Conservation (phyloP, 2,888 invertebrate species). For the Caenorhabditis becei region DNA sequence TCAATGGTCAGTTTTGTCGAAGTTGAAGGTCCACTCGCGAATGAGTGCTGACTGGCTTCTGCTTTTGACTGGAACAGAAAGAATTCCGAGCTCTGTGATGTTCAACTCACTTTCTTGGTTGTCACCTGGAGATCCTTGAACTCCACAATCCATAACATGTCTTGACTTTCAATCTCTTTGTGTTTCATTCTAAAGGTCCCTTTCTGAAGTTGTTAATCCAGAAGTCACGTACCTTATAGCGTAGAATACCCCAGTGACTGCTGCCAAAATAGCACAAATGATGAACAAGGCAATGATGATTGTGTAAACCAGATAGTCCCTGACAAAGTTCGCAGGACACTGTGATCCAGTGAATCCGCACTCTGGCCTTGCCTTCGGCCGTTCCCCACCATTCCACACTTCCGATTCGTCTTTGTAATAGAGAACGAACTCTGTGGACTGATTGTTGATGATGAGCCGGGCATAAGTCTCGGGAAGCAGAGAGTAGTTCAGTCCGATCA, state of each 20-base stretch:
- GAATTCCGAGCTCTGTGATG: not conserved
- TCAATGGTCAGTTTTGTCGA: slow-evolving; percentile 67
- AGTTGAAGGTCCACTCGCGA: slow-evolving; percentile 66
- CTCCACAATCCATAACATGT: slow-evolving; percentile 67
- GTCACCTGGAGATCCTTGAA: slow-evolving; percentile 26
- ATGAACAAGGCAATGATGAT: slow-evolving; percentile 60
- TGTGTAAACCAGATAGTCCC: slow-evolving; percentile 63
- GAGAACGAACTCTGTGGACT: slow-evolving; percentile 17
- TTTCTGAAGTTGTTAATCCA: not conserved
- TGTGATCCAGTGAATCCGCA: slow-evolving; percentile 66
- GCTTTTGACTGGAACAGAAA: slow-evolving; percentile 24
- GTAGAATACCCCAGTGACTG: slow-evolving; percentile 50
- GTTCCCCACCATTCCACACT: slow-evolving; percentile 51
- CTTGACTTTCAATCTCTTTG: slow-evolving; percentile 60
- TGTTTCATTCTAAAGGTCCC: slow-evolving; percentile 50
- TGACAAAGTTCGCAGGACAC: slow-evolving; percentile 62
- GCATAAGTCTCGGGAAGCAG: slow-evolving; percentile 46
- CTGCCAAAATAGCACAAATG: slow-evolving; percentile 48
- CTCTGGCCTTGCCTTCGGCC: slow-evolving; percentile 49
- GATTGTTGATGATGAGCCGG: slow-evolving; percentile 45
- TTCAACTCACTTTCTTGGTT: slow-evolving; percentile 32
- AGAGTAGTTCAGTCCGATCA: slow-evolving; percentile 54
- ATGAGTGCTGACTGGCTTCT: slow-evolving; percentile 60
- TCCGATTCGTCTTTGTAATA: slow-evolving; percentile 28
- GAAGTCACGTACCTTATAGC: slow-evolving; percentile 26